Conservation (phyloP, 2,113 vertebrate species). For the Acrocephalus kingi region DNA sequence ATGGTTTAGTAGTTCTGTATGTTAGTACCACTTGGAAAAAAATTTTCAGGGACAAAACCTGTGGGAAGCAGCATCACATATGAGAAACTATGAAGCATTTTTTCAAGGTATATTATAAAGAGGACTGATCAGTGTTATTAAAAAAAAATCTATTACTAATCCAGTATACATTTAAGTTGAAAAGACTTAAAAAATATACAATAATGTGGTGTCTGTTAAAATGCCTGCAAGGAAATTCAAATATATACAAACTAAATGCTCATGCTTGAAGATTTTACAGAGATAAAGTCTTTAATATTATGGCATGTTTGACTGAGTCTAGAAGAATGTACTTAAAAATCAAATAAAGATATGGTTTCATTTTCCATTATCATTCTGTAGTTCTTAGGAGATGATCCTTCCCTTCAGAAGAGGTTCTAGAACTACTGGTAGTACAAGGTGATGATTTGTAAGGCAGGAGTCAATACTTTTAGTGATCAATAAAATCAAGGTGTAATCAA, state of each 20-base stretch:
- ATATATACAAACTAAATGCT: neutral
- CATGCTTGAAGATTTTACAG: neutral
- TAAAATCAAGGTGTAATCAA: neutral
- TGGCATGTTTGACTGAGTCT: neutral
- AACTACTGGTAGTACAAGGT: no score
- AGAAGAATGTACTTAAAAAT: no score
- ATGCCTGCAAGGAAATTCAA: neutral
- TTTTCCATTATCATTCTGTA: no score
- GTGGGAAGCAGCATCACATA: neutral
- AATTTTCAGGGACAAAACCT: neutral
- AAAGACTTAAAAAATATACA: neutral
- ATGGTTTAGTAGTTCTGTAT: neutral
- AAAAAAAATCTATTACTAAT: neutral
- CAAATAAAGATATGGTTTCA: no score
- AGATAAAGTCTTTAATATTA: neutral
- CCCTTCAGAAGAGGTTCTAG: no score
- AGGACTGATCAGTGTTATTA: neutral
- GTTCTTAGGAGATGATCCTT: no score
- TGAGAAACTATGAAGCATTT: neutral
- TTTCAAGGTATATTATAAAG: neutral
- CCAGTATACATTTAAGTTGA: neutral
- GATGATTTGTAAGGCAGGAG: no score
- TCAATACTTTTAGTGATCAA: no score
- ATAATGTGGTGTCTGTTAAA: neutral
- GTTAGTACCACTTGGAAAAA: neutral